Evolutionary conservation across 2,797 vertebrate species (phyloP), one percentile per base, ranked within the genome.

Genomic region (Cichlasoma orientale): DNA sequence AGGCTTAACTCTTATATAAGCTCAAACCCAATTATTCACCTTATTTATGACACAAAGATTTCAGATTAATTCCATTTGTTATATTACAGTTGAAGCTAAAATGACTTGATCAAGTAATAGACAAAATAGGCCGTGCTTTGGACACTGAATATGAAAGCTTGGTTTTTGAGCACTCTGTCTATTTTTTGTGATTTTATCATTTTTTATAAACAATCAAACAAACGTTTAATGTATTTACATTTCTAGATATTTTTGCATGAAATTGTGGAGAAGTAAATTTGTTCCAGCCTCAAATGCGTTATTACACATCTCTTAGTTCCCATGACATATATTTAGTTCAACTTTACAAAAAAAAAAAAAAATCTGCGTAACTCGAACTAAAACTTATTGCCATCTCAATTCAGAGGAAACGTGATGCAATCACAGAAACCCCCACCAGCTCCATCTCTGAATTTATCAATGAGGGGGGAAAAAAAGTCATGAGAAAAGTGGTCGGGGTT

Each of bases 351-450:
- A 41, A 1, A 13, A 13, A 41, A 41, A 41, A 13, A 12, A 41
- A 41, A 41, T 13, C 2, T 33, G 11, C 63, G 19, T 61, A 72
- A 72, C 52, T 33, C 56, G 44, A 78, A 41, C 6, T 54, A 44
- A 47, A 52, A n/a, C 21, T 25, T 25, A 38, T 18, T 75, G 41
- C 4, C 50, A 27, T 75, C 23, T 13, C 7, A 18, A 54, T 82
- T 90, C 79, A 82, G 57, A 84, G 86, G 87, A 91, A 92, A 86
- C 38, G 50, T 93, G 88, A 88, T 85, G 91, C 89, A 93, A 93
- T 82, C 52, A 86, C 58, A 90, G 88, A 92, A 91, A 91, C 61
- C 89, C 91, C 92, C 90, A 82, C 2, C 74, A 90, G 78, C 75
- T 85, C 84, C 78, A 77, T 82, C 73, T 87, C 76, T 81, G 79